Base-by-base conservation (phyloP, 2,113 vertebrate species). In the Cyprinodon variegatus region DNA sequence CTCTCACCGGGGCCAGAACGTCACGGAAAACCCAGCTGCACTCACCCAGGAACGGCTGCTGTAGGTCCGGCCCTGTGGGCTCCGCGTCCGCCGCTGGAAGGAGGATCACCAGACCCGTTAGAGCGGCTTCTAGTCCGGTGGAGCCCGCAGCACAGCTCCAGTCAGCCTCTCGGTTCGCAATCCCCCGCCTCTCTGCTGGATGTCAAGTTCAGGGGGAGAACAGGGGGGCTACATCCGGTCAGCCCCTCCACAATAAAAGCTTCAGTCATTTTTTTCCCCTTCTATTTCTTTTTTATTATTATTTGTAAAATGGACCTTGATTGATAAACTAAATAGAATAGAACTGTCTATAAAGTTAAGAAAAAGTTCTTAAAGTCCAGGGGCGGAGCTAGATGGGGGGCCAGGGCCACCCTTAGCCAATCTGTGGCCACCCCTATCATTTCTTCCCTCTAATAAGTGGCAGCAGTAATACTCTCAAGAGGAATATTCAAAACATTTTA, bases 181-280 rank as follows among this genome's bases (percentile, higher is more conserved):
- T 80, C 90, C 84, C 81, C 81, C 84, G 84, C 89, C 85, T 86
- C 81, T 74, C 65, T 48, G 60, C 61, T 0, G 10, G 45, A n/a
- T 3, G 73, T 62, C 81, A 77, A 69, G 65, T 1, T 14, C 0
- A 7, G 2, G 2, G 17, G 1, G 14, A n/a, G 17, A 20, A 10
- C 20, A 13, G 11, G 0, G 11, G 0, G 1, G 1, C 0, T 7
- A 73, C 13, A 39, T 91, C 90, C 88, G 90, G 40, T 66, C 22
- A 29, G 0, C 0, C 0, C 59, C 45, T 39, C 77, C 73, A 83
- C 63, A 84, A 3, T 88, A 87, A 87, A 82, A 45, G 64, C 11
- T 22, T 61, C 0, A 20, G 6, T n/a, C 1, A 45, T 11, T 45
- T 10, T 53, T 20, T 15, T 6, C 3, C 20, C 20, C 1, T 57